Conservation (phyloP, 1,140 invertebrate species). For the Caenorhabditis remanei region DNA sequence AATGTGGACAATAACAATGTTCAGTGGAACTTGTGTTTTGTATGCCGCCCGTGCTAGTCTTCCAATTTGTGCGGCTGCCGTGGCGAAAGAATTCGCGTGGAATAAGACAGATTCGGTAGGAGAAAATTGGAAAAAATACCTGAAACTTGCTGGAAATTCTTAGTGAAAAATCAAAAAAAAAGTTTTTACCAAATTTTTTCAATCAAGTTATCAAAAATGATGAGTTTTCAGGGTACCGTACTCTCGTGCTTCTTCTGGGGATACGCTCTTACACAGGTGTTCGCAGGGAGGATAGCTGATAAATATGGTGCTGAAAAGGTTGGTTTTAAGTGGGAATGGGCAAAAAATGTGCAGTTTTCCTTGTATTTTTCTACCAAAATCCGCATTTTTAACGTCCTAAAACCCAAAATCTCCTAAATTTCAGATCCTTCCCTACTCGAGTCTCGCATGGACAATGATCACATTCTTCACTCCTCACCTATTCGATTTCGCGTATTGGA, state of each 20-base stretch:
- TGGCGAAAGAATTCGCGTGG: slow-evolving; percentile 83
- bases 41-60: slow-evolving; percentile 84
- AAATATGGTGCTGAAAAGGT: slow-evolving; percentile 83
- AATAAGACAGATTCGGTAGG: slow-evolving; percentile 83
- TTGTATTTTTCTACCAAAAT: no score
- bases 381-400: no score
- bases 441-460: slow-evolving; percentile 83
- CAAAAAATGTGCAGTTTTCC: no score
- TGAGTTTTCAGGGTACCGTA: slow-evolving; percentile 81
- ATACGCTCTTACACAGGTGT: slow-evolving; percentile 84
- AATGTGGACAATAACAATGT: slow-evolving; percentile 82
- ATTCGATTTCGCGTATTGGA: slow-evolving; percentile 81
- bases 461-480: slow-evolving; percentile 83
- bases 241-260: slow-evolving; percentile 86
- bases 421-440: slow-evolving; percentile 82
- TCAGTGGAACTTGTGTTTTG: slow-evolving; percentile 83
- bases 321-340: no score
- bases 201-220: not conserved
- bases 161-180: not conserved
- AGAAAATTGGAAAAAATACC: not conserved
- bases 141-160: not conserved
- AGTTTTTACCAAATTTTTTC: slow-evolving; percentile 12
- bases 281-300: slow-evolving; percentile 84
- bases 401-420: not conserved
- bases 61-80: slow-evolving; percentile 82